Conservation (phyloP, 2,888 invertebrate species). For the Pollenia amentaria region DNA sequence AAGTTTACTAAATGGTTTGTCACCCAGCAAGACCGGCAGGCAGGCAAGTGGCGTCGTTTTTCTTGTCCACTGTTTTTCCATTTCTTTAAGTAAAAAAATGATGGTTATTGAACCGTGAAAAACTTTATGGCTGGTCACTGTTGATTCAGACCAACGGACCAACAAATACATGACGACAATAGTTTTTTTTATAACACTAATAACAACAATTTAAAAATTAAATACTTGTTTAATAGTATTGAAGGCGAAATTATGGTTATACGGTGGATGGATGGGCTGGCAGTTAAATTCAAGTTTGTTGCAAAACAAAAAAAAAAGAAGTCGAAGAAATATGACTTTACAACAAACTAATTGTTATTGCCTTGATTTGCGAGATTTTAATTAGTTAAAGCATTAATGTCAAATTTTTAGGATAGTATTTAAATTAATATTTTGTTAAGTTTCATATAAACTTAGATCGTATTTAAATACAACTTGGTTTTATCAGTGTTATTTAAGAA, state of each 20-base stretch:
- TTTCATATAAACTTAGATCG: no score
- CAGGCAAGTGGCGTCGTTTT: slow-evolving; percentile 47
- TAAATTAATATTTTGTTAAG: no score
- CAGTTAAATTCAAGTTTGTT: not conserved
- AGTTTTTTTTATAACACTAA: slow-evolving; percentile 55
- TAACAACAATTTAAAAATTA: slow-evolving; percentile 58
- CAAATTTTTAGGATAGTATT: no score
- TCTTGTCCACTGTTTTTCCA: slow-evolving; percentile 42
- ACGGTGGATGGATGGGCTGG: not conserved
- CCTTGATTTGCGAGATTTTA: slow-evolving; percentile 17
- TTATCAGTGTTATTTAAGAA: no score
- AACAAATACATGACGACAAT: slow-evolving; percentile 7
- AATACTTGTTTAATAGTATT: slow-evolving; percentile 52
- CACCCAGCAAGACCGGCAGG: slow-evolving; percentile 35
- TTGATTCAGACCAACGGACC: slow-evolving; percentile 10
- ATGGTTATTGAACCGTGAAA: slow-evolving; percentile 72
- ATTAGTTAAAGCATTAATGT: not conserved
- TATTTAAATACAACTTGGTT: no score
- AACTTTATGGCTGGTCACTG: slow-evolving; percentile 57
- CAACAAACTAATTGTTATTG: not conserved
- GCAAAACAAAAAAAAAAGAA: not conserved
- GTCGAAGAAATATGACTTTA: not conserved
- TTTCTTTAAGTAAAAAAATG: slow-evolving; percentile 5
- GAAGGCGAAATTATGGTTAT: slow-evolving; percentile 41
- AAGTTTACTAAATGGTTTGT: slow-evolving; percentile 58